These are phyloP conservation scores for Netelia fuscicornis DNA, from an alignment of 2,888 invertebrate species.

Conservation along the genomic window DNA sequence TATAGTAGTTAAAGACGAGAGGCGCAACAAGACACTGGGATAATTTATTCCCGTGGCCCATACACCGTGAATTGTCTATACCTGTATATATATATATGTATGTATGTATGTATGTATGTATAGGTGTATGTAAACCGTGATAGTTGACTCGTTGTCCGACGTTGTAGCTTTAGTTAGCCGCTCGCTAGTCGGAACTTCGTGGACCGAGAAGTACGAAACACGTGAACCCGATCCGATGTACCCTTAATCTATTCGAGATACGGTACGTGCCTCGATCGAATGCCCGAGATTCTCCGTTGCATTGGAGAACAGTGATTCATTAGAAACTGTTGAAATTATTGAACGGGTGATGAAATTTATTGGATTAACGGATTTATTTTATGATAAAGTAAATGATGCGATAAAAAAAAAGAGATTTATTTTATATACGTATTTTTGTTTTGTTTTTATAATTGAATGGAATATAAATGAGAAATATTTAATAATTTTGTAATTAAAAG, in stretches of 20 bases:
- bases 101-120: not conserved
- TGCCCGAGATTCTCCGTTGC: slow-evolving; percentile 24
- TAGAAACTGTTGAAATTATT: not conserved
- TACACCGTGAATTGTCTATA: slow-evolving; percentile 76
- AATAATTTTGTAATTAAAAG: no score
- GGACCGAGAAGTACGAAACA: slow-evolving; percentile 66
- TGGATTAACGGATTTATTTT: no score
- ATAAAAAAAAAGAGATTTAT: no score
- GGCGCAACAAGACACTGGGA: slow-evolving; percentile 70
- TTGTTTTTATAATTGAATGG: not conserved
- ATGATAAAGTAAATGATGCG: no score
- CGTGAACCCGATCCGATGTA: slow-evolving; percentile 67
- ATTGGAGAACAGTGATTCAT: slow-evolving; percentile 7
- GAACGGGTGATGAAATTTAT: not conserved
- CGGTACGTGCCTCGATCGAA: slow-evolving; percentile 18
- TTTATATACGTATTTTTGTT: no score
- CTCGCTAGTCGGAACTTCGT: slow-evolving; percentile 44
- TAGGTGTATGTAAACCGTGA: slow-evolving; percentile 24
- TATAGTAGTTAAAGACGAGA: slow-evolving; percentile 51
- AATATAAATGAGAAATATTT: not conserved
- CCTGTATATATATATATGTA: slow-evolving; percentile 7
- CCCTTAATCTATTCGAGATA: slow-evolving; percentile 64
- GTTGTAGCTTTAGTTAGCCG: slow-evolving; percentile 17
- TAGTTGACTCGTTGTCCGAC: slow-evolving; percentile 54
- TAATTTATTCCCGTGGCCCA: slow-evolving; percentile 82